These are phyloP conservation scores for Watersipora subatra DNA, from an alignment of 1,140 invertebrate species.

Conservation along the genomic window DNA sequence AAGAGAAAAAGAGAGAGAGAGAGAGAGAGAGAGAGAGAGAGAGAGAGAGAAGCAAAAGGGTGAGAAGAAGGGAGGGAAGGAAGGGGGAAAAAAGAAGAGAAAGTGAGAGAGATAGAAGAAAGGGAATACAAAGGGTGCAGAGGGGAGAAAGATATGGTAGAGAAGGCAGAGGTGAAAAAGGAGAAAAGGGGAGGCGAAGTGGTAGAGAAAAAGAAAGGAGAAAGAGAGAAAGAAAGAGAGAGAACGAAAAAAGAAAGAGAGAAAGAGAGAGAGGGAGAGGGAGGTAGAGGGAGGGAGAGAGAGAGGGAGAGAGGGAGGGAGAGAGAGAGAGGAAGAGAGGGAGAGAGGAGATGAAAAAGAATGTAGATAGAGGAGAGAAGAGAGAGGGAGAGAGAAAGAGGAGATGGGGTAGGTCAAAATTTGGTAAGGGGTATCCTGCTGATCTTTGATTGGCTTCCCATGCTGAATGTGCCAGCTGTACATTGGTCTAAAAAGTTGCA, in stretches of 20 bases:
- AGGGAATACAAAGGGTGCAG: constrained; percentile 7
- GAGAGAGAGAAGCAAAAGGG: background rate
- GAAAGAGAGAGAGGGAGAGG: background rate
- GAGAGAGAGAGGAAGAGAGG: background rate
- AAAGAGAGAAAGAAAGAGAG: background rate
- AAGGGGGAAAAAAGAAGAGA: background rate
- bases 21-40: constrained; percentile 10
- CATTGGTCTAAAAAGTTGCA: too few species aligned
- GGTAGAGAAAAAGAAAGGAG: background rate
- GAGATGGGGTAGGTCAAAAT: background rate
- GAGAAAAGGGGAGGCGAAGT: background rate
- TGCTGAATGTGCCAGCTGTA: too few species aligned
- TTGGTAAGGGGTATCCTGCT: too few species aligned
- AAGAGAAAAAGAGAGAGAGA: constrained; percentile 8
- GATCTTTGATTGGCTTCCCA: too few species aligned
- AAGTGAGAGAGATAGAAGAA: constrained; percentile 8
- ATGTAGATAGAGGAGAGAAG: background rate
- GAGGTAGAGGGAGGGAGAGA: background rate
- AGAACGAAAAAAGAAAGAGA: constrained; percentile 1
- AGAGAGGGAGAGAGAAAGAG: background rate
- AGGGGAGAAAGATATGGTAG: background rate
- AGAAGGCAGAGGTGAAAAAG: background rate
- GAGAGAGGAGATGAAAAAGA: background rate
- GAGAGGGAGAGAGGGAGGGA: too few species aligned
- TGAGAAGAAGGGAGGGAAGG: background rate